These are phyloP conservation scores for Litocranius walleri DNA, from an alignment of 2,113 vertebrate genomes.

Conservation along the genomic window DNA sequence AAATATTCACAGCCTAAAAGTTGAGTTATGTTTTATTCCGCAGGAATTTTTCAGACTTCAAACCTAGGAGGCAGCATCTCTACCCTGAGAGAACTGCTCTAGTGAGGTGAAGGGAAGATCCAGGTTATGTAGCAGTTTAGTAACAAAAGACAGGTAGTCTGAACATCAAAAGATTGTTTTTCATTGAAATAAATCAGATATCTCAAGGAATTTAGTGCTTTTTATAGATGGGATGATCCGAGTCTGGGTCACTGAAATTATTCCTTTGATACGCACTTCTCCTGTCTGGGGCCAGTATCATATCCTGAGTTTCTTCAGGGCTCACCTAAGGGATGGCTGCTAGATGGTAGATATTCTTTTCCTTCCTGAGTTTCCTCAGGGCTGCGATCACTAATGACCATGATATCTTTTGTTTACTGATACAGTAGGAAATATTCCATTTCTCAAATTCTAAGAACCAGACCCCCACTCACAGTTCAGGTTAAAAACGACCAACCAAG, in stretches of 20 bases:
- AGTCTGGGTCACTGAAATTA: neutral
- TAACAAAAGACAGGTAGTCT: neutral
- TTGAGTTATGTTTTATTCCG: neutral
- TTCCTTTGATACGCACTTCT: neutral
- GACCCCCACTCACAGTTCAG: neutral
- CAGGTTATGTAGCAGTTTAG: neutral
- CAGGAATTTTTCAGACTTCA: neutral
- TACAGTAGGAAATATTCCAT: neutral
- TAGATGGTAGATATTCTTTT: neutral
- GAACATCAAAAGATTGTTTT: neutral
- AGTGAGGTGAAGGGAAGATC: neutral
- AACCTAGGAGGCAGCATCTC: neutral
- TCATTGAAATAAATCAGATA: neutral
- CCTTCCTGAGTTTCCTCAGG: neutral
- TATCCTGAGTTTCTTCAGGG: neutral
- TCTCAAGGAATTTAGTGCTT: neutral
- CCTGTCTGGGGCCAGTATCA: neutral
- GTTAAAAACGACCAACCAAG: neutral
- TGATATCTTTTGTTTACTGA: neutral
- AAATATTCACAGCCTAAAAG: neutral
- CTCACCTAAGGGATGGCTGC: neutral
- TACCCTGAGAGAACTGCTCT: neutral
- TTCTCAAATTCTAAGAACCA: neutral
- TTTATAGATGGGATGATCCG: neutral
- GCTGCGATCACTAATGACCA: neutral